Conservation (phyloP, 2,113 vertebrate genomes). For the Phainopepla nitens region DNA sequence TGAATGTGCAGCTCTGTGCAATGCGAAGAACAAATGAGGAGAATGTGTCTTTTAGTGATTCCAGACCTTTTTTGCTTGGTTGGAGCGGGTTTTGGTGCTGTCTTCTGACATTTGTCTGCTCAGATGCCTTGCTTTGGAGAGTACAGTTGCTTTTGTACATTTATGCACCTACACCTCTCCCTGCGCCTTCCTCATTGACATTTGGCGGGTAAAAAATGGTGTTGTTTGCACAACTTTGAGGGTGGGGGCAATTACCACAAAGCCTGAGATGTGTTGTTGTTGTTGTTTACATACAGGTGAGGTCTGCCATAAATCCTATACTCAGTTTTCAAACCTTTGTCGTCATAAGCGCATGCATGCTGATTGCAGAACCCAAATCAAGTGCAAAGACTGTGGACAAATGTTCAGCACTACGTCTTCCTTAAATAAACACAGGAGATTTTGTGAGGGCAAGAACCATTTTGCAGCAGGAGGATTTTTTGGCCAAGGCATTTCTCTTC, state of each 20-base stretch:
- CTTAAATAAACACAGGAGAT: conserved; percentile 98
- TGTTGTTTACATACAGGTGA: conserved; percentile 89
- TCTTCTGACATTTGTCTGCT: conserved; percentile 54
- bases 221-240: conserved; percentile 66
- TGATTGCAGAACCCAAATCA: conserved; percentile 99
- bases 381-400: conserved; percentile 99
- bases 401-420: conserved; percentile 99
- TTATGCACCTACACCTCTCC: conserved; percentile 5
- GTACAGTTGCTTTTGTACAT: not conserved
- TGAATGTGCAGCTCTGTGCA: not conserved
- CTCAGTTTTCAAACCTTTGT: conserved; percentile 99
- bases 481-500: conserved; percentile 94
- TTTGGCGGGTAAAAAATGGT: conserved; percentile 56
- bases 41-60: not conserved
- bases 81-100: conserved; percentile 38
- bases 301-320: conserved; percentile 99
- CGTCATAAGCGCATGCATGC: conserved; percentile 99
- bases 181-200: conserved; percentile 22
- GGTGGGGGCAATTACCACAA: conserved; percentile 68
- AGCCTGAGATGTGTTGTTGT: conserved; percentile 79
- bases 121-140: conserved; percentile 61
- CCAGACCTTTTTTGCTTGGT: not conserved
- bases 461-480: conserved; percentile 97
- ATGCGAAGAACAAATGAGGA: not conserved
- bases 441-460: conserved; percentile 99